These are phyloP conservation scores for Craseonycteris thonglongyai DNA, from an alignment of 2,113 vertebrate genomes.

Conservation along the genomic window DNA sequence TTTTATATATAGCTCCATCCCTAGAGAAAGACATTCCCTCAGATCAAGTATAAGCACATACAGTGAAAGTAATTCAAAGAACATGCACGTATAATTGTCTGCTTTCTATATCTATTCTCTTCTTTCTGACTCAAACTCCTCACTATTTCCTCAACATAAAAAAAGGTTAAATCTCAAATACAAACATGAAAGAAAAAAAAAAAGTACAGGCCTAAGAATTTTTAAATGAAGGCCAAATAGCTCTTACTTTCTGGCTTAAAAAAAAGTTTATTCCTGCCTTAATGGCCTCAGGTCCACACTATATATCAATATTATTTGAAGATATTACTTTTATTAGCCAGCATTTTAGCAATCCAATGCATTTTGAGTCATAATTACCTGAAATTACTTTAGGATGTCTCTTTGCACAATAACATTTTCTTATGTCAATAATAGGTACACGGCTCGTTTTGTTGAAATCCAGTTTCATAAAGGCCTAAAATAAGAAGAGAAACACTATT, in stretches of 20 bases:
- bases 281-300: neutral
- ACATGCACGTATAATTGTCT: neutral
- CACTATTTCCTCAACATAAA: neutral
- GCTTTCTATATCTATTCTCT: neutral
- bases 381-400: slow-evolving; percentile 79
- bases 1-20: neutral
- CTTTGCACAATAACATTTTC: slow-evolving; percentile 85
- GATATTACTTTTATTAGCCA: slow-evolving; percentile 15
- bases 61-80: neutral
- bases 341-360: neutral
- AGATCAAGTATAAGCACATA: neutral
- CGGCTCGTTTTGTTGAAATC: slow-evolving; percentile 85
- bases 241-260: neutral
- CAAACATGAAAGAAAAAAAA: neutral
- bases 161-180: neutral
- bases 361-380: slow-evolving; percentile 73
- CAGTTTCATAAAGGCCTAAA: slow-evolving; percentile 86
- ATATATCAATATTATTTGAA: slow-evolving; percentile 22
- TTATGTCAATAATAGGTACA: slow-evolving; percentile 78
- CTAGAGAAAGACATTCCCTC: neutral
- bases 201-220: neutral
- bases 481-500: slow-evolving; percentile 24
- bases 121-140: neutral
- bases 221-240: neutral
- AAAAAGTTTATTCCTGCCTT: neutral